Base-by-base conservation (phyloP, 2,797 vertebrate species). In the Gambelia wislizenii region DNA sequence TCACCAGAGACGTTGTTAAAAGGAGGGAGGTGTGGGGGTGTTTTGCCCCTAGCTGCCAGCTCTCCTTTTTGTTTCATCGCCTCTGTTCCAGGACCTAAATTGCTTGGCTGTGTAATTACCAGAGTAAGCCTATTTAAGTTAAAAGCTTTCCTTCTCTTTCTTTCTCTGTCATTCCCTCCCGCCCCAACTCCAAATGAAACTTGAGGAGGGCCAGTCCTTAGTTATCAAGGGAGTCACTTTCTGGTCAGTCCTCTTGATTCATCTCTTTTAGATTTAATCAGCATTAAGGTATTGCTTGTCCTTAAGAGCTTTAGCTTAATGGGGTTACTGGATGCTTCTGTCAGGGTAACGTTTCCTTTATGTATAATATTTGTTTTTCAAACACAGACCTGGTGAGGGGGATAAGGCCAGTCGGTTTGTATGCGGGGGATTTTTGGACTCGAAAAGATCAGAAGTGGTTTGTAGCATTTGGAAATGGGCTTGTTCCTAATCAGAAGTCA, bases 221-320 rank as follows among this genome's bases (percentile, higher is more conserved):
- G 98, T 98, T 98, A 98, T 98, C 97, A 97, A 92, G 97, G 97
- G 98, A 98, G 97, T 98, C 98, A 97, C 97, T 98, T 98, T 98
- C 98, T 98, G 98, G 97, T 97, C 97, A 97, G 96, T 97, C 97
- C 97, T 98, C 97, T 98, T 97, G 98, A 98, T 98, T 98, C 98
- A 98, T 98, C 98, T 98, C 97, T 98, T 97, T 98, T 98, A 99
- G 98, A 99, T 99, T 97, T 98, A 99, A 99, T 99, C 98, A 98
- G 98, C 98, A 98, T 97, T 98, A 97, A 98, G 98, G 98, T 98
- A 98, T 98, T 98, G 98, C 98, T 98, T 98, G 98, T 98, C 98
- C 98, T 98, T 98, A 98, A 98, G 98, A 99, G 98, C 98, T 98
- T 98, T 97, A 97, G 97, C 98, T 98, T 96, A 99, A 99, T 99